Conservation (phyloP, 2,113 vertebrate species). For the Helogale parvula region DNA sequence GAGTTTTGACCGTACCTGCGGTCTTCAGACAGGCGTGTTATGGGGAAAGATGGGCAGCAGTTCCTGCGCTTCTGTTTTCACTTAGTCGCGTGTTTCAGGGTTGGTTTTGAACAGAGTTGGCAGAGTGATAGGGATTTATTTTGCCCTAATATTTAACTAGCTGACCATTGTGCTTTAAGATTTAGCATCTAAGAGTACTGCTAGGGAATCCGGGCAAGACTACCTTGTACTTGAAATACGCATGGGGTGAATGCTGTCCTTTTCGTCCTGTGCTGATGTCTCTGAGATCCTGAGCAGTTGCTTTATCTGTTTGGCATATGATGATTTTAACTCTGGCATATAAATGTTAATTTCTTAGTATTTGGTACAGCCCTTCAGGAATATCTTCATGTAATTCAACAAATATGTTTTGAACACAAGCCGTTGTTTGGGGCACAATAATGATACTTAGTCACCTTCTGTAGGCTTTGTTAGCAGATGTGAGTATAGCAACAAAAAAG, state of each 20-base stretch:
- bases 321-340: not conserved
- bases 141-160: conserved; percentile 32
- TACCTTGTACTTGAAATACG: not conserved
- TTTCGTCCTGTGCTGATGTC: not conserved
- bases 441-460: not conserved
- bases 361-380: not conserved
- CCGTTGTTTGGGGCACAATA: not conserved
- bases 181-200: conserved; percentile 1
- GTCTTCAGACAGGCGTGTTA: not conserved
- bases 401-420: not conserved
- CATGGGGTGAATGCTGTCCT: not conserved
- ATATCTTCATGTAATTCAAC: conserved; percentile 26
- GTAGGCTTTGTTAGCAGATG: not conserved
- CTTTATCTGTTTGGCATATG: not conserved
- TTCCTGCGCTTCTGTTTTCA: not conserved
- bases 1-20: not conserved
- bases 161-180: not conserved
- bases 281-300: not conserved
- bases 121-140: not conserved
- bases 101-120: conserved; percentile 25
- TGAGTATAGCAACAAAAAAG: not conserved
- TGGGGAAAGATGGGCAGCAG: not conserved
- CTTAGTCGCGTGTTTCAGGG: not conserved
- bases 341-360: not conserved
- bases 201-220: not conserved